Evolutionary conservation across 2,113 vertebrate genomes (phyloP).

Genomic region (Lagopus leucura): DNA sequence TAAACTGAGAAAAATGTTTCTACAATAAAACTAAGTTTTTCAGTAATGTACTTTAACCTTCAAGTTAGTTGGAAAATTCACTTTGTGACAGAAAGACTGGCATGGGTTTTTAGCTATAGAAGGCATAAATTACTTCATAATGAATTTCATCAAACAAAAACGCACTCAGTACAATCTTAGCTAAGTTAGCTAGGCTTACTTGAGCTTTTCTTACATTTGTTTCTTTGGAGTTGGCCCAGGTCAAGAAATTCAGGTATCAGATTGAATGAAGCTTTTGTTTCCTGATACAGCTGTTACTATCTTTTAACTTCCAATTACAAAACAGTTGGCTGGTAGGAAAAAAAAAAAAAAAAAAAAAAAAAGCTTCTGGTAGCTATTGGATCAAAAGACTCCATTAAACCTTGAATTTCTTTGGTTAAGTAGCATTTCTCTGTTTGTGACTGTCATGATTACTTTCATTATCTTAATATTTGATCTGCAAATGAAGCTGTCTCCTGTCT

Average conservation of each 20-base stretch:
- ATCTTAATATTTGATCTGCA: not conserved
- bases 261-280: not conserved
- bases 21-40: not conserved
- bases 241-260: not conserved
- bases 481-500: not conserved
- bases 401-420: not conserved
- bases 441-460: not conserved
- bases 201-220: constrained; percentile 12
- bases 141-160: constrained; percentile 28
- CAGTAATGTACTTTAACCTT: not conserved
- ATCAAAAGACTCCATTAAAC: not conserved
- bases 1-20: not conserved
- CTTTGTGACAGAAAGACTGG: not conserved
- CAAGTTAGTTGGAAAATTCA: not conserved
- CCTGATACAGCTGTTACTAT: not conserved
- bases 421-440: not conserved
- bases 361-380: not conserved
- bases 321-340: not conserved
- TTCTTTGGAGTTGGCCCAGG: constrained; percentile 17
- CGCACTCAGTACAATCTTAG: not conserved
- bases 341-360: not conserved
- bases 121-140: constrained; percentile 7
- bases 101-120: not conserved
- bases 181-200: not conserved
- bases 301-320: not conserved